Evolutionary conservation across 2,797 vertebrate genomes (phyloP), one percentile per base, ranked within the genome.

Genomic region (Phataginus tricuspis): DNA sequence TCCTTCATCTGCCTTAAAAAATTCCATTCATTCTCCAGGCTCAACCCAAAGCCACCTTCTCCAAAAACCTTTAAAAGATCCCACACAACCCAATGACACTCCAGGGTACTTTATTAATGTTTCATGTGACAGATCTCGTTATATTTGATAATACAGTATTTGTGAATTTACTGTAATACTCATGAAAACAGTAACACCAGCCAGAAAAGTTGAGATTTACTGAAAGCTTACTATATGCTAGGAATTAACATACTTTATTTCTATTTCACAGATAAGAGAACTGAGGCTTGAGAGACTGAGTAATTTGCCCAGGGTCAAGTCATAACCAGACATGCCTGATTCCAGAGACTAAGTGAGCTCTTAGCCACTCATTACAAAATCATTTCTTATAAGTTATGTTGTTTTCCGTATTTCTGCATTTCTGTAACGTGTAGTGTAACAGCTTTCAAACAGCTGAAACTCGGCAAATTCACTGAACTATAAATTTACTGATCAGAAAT

Each of bases 1-100:
- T 90, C 51, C 25, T 83, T 84, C 31, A 94, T 45, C 42, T 93
- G 18, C 49, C 95, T 95, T 93, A 87, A 80, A 97, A 87, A 90
- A 68, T 64, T 79, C 37, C 63, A 90, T 64, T 96, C 57, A 91
- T 69, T 94, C 45, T 75, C 90, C 34, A 92, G 53, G 25, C 3
- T 91, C 37, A 88, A 63, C 57, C 87, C 37, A 93, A 94, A 95
- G 37, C 5, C 42, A 95, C 3, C 7, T 75, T 69, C 59, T 53
- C 53, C 78, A 59, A 55, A 61, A 90, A 88, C 49, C 86, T 13
- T 84, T 88, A 84, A 86, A 13, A 85, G n/a, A 75, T 63, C 15
- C 27, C 21, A 88, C 49, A 77, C 89, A 87, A 7, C 51, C 23
- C 59, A 94, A 34, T 42, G 23, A 94, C 69, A 80, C 14, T 88